phyloP scores from a whole-genome alignment of 2,113 vertebrate genomes.

The Stigmatopora nigra region DNA sequence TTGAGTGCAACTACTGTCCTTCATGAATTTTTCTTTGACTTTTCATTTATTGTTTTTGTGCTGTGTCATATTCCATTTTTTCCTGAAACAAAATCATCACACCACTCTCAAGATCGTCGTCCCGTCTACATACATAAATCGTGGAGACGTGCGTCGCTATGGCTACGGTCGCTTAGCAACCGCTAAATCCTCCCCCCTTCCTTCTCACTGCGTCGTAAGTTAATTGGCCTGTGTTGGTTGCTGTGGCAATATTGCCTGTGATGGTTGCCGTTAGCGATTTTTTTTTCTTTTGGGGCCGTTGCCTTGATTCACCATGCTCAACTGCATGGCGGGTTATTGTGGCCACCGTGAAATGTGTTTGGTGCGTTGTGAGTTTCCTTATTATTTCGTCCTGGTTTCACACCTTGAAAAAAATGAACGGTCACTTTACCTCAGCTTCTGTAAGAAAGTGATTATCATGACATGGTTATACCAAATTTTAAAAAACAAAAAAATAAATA shows the following conservation, averaged over 20 bases:
- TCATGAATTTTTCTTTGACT: slow-evolving; percentile 68
- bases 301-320: slow-evolving; percentile 76
- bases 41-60: slow-evolving; percentile 73
- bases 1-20: slow-evolving; percentile 50
- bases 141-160: slow-evolving; percentile 76
- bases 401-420: slow-evolving; percentile 71
- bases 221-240: slow-evolving; percentile 78
- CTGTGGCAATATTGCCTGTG: slow-evolving; percentile 79
- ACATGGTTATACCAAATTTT: slow-evolving; percentile 45
- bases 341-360: slow-evolving; percentile 78
- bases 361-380: slow-evolving; percentile 76
- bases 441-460: slow-evolving; percentile 70
- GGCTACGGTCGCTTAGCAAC: slow-evolving; percentile 75
- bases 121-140: slow-evolving; percentile 72
- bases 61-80: slow-evolving; percentile 71
- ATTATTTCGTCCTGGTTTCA: slow-evolving; percentile 66
- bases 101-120: slow-evolving; percentile 68
- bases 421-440: slow-evolving; percentile 65
- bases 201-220: slow-evolving; percentile 79
- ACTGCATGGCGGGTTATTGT: slow-evolving; percentile 75
- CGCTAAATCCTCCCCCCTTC: slow-evolving; percentile 70
- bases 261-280: slow-evolving; percentile 75
- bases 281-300: slow-evolving; percentile 67
- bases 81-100: slow-evolving; percentile 67
- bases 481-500: too few species aligned